These are phyloP conservation scores for Orthonevra nobilis DNA, from an alignment of 2,888 invertebrate genomes.

Conservation along the genomic window DNA sequence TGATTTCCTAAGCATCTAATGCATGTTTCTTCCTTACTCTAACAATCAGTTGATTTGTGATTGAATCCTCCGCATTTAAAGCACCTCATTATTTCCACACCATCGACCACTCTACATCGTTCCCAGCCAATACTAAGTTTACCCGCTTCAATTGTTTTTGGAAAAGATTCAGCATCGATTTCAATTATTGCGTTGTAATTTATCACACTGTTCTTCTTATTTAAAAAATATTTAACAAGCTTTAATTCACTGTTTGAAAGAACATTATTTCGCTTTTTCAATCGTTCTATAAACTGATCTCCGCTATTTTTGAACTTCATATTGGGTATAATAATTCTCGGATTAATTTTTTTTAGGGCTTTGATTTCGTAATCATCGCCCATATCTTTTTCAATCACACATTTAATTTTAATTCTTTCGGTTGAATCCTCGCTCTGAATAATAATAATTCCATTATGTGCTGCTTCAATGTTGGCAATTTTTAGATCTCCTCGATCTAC, in stretches of 20 bases:
- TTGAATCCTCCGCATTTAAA: not conserved
- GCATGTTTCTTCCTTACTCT: too few relatives aligned
- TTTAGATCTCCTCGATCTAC: too few relatives aligned
- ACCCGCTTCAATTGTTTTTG: not conserved
- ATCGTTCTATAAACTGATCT: not conserved
- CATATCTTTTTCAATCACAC: not conserved
- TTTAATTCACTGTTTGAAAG: too few relatives aligned
- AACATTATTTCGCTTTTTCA: not conserved
- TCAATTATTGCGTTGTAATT: too few relatives aligned
- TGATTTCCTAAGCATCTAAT: not conserved
- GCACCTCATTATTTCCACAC: too few relatives aligned
- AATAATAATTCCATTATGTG: too few relatives aligned
- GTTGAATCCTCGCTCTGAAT: not conserved
- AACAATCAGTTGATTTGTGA: not conserved
- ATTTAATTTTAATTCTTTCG: not conserved
- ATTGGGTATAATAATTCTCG: not conserved
- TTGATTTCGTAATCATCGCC: not conserved
- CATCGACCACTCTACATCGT: not conserved
- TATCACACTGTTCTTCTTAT: too few relatives aligned
- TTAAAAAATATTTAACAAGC: too few relatives aligned
- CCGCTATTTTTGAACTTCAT: not conserved
- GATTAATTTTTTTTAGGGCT: too few relatives aligned
- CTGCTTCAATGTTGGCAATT: too few relatives aligned
- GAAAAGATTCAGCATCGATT: not conserved
- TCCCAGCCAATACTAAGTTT: not conserved